phyloP scores from a whole-genome alignment of 2,888 invertebrate genomes.

The Heliconius charithonia region DNA sequence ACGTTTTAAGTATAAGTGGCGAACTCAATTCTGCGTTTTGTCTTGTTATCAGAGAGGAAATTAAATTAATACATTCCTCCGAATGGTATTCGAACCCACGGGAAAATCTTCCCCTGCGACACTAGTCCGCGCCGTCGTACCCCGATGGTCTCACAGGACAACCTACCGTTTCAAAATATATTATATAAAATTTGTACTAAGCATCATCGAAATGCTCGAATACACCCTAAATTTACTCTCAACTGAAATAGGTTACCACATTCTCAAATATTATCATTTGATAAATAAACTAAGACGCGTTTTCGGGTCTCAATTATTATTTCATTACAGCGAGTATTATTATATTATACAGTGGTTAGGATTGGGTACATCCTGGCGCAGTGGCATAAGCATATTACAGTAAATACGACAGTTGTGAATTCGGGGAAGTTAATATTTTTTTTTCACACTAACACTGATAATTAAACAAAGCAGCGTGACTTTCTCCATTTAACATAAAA shows the following conservation, averaged over 20 bases:
- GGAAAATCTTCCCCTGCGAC: too few relatives aligned
- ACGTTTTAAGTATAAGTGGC: too few relatives aligned
- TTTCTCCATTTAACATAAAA: too few relatives aligned
- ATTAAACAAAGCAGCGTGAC: too few relatives aligned
- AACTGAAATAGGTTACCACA: constrained; percentile 21
- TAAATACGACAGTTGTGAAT: background rate
- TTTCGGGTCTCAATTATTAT: constrained; percentile 59
- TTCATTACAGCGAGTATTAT: constrained; percentile 56
- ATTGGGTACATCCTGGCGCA: background rate
- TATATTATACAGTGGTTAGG: constrained; percentile 24
- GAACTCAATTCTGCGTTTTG: too few relatives aligned
- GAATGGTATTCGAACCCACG: too few relatives aligned
- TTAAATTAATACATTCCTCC: too few relatives aligned
- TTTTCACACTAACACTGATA: background rate
- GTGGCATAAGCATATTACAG: background rate
- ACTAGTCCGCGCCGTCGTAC: background rate
- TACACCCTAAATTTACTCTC: background rate
- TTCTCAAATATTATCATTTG: constrained; percentile 65
- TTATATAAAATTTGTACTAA: background rate
- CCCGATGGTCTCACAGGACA: background rate
- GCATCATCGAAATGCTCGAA: background rate
- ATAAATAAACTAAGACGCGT: constrained; percentile 58
- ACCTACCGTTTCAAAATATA: background rate
- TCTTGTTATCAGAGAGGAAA: too few relatives aligned
- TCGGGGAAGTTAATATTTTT: background rate